phyloP scores from a whole-genome alignment of 2,113 vertebrate species.

The Megalops atlanticus region DNA sequence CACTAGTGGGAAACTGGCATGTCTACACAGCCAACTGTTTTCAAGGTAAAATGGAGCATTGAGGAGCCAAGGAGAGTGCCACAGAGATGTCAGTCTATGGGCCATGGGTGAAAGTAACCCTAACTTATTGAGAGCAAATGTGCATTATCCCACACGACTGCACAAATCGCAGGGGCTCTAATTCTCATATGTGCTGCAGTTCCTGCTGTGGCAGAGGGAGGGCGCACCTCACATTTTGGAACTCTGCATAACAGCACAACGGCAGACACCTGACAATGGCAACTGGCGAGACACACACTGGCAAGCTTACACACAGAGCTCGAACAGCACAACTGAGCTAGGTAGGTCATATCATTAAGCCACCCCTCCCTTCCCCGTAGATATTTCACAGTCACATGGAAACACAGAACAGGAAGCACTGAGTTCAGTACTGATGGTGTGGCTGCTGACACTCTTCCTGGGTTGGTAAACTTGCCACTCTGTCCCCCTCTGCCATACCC shows the following conservation, averaged over 20 bases:
- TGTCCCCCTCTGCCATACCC: not conserved
- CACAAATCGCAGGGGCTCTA: not conserved
- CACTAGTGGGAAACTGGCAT: not conserved
- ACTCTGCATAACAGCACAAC: not conserved
- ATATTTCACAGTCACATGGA: conserved; percentile 20
- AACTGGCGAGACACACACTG: not conserved
- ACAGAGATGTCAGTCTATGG: not conserved
- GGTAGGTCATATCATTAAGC: not conserved
- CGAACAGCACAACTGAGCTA: conserved; percentile 23
- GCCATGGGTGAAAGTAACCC: not conserved
- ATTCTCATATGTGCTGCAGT: not conserved
- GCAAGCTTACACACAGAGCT: not conserved
- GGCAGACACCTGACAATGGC: not conserved
- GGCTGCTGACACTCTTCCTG: not conserved
- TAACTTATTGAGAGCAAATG: not conserved
- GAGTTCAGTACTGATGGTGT: not conserved
- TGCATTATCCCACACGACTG: not conserved
- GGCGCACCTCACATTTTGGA: not conserved
- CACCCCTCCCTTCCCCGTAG: conserved; percentile 1
- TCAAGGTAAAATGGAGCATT: not conserved
- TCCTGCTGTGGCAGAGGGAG: not conserved
- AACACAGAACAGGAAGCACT: conserved; percentile 22
- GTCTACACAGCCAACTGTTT: not conserved
- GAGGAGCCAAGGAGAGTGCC: not conserved
- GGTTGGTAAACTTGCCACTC: not conserved